Conservation (phyloP, 2,797 vertebrate genomes). For the Orientallactaga sibirica region DNA sequence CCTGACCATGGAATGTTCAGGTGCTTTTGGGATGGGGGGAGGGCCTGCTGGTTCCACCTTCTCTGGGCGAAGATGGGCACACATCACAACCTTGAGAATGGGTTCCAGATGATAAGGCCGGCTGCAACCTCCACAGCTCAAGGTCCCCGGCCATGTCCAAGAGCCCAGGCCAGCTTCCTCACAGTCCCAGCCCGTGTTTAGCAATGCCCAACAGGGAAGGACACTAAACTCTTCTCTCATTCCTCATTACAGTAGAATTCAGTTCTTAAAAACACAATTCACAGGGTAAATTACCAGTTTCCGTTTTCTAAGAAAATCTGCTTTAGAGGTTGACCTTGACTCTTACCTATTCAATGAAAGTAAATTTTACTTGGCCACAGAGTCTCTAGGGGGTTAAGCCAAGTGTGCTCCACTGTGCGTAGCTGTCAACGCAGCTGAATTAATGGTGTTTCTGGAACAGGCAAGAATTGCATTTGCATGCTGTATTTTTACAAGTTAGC, state of each 20-base stretch:
- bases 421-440: neutral
- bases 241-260: neutral
- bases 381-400: neutral
- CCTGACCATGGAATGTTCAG: no score
- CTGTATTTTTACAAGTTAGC: neutral
- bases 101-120: no score
- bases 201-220: neutral
- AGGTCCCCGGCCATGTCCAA: no score
- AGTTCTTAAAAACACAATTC: constrained; percentile 6
- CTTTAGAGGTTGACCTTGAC: constrained; percentile 12
- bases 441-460: neutral
- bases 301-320: constrained; percentile 14
- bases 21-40: no score
- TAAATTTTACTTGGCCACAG: neutral
- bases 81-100: no score
- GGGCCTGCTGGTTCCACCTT: no score
- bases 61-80: no score
- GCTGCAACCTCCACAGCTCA: no score
- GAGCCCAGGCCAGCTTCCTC: no score
- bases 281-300: neutral
- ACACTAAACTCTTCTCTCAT: neutral
- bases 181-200: no score
- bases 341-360: neutral
- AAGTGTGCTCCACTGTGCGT: neutral
- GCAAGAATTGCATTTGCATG: neutral